Evolutionary conservation across 2,113 vertebrate genomes (phyloP).

Genomic region (Bettongia penicillata): DNA sequence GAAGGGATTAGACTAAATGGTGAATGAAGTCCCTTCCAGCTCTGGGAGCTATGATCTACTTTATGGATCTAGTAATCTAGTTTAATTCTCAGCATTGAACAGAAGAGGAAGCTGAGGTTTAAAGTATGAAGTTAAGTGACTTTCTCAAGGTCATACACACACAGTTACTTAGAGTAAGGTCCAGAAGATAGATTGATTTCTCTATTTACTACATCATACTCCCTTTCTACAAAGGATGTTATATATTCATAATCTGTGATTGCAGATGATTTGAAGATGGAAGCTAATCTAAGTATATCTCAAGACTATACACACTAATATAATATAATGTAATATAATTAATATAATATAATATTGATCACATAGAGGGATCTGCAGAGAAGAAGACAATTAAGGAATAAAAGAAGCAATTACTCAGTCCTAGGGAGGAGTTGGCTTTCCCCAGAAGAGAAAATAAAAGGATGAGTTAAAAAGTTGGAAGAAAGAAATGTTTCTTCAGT

Average conservation of each 20-base stretch:
- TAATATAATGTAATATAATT: background rate
- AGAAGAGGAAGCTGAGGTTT: conserved; percentile 12
- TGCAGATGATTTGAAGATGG: background rate
- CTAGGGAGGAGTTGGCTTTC: conserved; percentile 47
- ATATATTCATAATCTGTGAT: background rate
- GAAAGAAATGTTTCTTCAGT: conserved; percentile 40
- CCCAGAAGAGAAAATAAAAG: conserved; percentile 28
- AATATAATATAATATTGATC: background rate
- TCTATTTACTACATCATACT: background rate
- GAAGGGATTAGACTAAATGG: background rate
- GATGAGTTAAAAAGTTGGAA: conserved; percentile 23
- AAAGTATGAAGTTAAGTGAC: background rate
- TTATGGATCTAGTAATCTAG: background rate
- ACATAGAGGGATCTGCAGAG: background rate
- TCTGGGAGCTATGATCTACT: background rate
- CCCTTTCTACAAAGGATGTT: background rate
- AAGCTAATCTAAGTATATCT: background rate
- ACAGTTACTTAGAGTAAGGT: background rate
- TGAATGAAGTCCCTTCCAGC: background rate
- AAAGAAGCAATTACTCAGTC: background rate
- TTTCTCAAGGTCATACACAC: background rate
- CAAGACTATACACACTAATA: background rate
- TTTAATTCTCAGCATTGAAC: background rate
- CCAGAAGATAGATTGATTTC: background rate
- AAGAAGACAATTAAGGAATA: background rate